Evolutionary conservation across 1,140 invertebrate species (phyloP).

Genomic region (Aphelinus certus): DNA sequence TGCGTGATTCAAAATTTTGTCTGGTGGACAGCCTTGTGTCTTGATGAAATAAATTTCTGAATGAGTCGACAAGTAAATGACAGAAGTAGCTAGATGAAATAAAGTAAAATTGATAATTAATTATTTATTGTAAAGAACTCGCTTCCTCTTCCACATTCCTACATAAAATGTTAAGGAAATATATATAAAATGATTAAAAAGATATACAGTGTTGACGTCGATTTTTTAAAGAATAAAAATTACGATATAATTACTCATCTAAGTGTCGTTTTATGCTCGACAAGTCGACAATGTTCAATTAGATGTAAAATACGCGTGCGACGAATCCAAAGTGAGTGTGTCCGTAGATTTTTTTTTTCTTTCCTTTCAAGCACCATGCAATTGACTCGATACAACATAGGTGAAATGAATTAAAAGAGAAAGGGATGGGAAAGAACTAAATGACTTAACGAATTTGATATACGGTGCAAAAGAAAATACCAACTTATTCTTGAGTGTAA

Average conservation of each 20-base stretch:
- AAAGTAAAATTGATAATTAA: conserved; percentile 13
- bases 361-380: too few relatives aligned
- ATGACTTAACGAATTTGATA: too few relatives aligned
- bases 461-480: background rate
- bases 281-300: conserved; percentile 29
- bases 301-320: background rate
- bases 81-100: conserved; percentile 12
- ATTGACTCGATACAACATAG: too few relatives aligned
- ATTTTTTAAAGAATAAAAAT: conserved; percentile 22
- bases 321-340: too few relatives aligned
- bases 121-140: conserved; percentile 18
- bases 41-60: conserved; percentile 21
- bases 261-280: conserved; percentile 27
- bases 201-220: conserved; percentile 19
- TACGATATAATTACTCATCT: conserved; percentile 23
- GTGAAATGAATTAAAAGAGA: background rate
- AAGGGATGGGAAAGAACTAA: background rate
- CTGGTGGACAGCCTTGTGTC: conserved; percentile 15
- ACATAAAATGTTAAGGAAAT: conserved; percentile 23
- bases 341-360: too few relatives aligned
- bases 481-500: too few relatives aligned
- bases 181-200: background rate
- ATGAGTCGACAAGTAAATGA: background rate
- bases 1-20: background rate
- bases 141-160: conserved; percentile 40